phyloP scores from a whole-genome alignment of 2,113 vertebrate genomes.

The Platichthys stellatus region DNA sequence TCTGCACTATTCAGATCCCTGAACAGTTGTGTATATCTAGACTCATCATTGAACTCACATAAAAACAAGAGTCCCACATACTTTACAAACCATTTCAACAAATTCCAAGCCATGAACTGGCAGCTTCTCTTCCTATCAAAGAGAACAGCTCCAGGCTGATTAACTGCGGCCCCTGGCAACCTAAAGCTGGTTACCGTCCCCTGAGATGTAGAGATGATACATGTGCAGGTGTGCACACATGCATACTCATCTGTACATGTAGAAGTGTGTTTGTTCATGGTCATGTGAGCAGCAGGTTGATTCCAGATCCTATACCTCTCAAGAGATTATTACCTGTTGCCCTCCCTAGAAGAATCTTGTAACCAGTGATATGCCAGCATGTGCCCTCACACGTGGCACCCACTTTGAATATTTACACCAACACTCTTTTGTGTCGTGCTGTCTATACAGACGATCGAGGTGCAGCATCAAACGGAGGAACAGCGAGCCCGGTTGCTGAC shows the following conservation, averaged over 20 bases:
- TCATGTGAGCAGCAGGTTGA: neutral
- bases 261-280: neutral
- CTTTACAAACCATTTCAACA: constrained; percentile 11
- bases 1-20: neutral
- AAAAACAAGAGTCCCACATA: constrained; percentile 5
- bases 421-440: constrained; percentile 22
- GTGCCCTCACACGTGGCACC: constrained; percentile 11
- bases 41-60: constrained; percentile 6
- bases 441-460: constrained; percentile 78
- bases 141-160: constrained; percentile 38
- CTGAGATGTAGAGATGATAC: neutral
- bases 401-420: constrained; percentile 29
- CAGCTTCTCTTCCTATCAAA: constrained; percentile 32
- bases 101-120: constrained; percentile 42
- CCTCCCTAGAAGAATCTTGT: neutral
- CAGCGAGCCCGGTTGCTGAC: constrained; percentile 86
- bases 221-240: neutral
- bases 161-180: constrained; percentile 39
- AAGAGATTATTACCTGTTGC: constrained; percentile 28
- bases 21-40: neutral
- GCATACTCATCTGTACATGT: neutral
- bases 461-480: constrained; percentile 86
- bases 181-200: constrained; percentile 19
- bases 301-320: neutral
- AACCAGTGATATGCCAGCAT: neutral